Evolutionary conservation across 1,140 invertebrate species (phyloP).

Genomic region (Drosophila takahashii): DNA sequence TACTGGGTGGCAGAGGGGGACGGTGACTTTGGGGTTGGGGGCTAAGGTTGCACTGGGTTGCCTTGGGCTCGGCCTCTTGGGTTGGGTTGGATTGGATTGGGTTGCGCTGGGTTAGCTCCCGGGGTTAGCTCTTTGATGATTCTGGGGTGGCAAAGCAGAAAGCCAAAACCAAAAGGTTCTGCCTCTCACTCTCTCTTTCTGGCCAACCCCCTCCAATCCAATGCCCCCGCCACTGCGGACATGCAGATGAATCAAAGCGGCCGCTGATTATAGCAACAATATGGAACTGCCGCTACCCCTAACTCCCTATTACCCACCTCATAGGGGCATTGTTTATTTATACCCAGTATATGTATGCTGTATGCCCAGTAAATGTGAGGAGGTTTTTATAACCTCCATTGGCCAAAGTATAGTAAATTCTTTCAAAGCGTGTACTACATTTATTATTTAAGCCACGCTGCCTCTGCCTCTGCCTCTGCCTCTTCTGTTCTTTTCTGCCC

Average conservation of each 20-base stretch:
- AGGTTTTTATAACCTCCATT: constrained; percentile 79
- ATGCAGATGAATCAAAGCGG: constrained; percentile 80
- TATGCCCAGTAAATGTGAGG: constrained; percentile 44
- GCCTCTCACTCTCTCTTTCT: constrained; percentile 15
- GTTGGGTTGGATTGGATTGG: constrained; percentile 26
- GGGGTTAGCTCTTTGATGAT: constrained; percentile 60
- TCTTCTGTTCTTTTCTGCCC: neutral
- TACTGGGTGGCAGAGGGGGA: constrained; percentile 14
- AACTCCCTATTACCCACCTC: constrained; percentile 39
- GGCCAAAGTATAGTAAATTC: constrained; percentile 80
- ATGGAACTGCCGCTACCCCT: constrained; percentile 68
- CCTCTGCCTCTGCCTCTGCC: constrained; percentile 30
- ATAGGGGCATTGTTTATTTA: constrained; percentile 79
- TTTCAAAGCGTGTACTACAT: constrained; percentile 80
- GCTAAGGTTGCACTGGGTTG: no score
- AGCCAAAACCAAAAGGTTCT: constrained; percentile 56
- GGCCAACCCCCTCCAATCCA: neutral
- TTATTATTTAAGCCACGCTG: constrained; percentile 78
- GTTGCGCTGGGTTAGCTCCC: constrained; percentile 49
- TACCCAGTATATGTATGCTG: constrained; percentile 32
- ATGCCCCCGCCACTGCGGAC: constrained; percentile 29
- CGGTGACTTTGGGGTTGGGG: constrained; percentile 5
- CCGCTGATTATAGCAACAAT: constrained; percentile 80
- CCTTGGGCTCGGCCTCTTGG: constrained; percentile 35
- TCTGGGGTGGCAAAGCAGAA: constrained; percentile 57